These are phyloP conservation scores for Dryoscopus gambensis DNA, from an alignment of 2,113 vertebrate genomes.

Conservation along the genomic window DNA sequence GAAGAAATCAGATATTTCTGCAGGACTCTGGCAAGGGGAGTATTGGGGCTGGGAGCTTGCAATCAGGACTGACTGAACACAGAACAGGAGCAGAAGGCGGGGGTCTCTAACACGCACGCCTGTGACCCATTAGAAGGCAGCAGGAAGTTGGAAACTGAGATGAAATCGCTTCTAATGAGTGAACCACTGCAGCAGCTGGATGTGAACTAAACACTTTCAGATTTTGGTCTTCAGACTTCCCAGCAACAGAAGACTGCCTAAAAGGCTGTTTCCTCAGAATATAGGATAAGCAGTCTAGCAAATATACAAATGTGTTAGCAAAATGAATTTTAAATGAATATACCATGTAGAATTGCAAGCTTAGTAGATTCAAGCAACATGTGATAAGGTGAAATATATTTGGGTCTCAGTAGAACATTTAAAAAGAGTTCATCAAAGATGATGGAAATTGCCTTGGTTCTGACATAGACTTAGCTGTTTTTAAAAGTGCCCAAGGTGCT, in stretches of 20 bases:
- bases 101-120: neutral
- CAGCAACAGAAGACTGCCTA: neutral
- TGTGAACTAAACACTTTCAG: neutral
- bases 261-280: neutral
- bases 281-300: neutral
- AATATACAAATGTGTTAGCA: neutral
- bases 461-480: neutral
- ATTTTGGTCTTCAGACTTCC: neutral
- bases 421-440: neutral
- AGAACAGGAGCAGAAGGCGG: neutral
- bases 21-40: neutral
- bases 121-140: neutral
- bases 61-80: neutral
- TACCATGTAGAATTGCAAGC: neutral
- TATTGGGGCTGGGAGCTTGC: neutral
- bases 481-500: neutral
- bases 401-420: neutral
- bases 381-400: neutral
- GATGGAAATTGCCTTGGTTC: neutral
- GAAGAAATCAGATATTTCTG: neutral
- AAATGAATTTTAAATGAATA: constrained; percentile 3
- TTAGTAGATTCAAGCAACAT: neutral
- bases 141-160: neutral
- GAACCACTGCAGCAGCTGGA: neutral
- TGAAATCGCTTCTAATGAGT: neutral